Base-by-base conservation (phyloP, 2,797 vertebrate genomes). In the Acanthurus tractus region DNA sequence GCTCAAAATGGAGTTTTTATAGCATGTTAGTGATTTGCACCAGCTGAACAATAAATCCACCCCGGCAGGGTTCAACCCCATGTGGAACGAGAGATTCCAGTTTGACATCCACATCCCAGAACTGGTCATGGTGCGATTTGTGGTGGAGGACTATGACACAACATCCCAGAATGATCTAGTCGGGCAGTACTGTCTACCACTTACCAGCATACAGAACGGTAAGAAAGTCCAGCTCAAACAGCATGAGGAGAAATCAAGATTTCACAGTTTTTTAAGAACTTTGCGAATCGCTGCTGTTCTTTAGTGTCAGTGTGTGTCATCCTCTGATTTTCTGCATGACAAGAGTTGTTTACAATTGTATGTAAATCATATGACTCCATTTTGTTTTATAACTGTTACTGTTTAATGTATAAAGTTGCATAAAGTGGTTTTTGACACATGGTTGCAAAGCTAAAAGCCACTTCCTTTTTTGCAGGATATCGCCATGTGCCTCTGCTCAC, bases 401-500 rank as follows among this genome's bases (percentile, higher is more conserved):
- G 5, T 14, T 2, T 38, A n/a, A 54, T 7, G 1, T n/a, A 12
- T 14, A 4, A 52, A 25, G 13, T 34, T 5, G 29, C n/a, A n/a
- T n/a, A n/a, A n/a, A n/a, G n/a, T n/a, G n/a, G n/a, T n/a, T 34
- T 7, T 34, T 34, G 29, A 7, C 0, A 40, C 63, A 74, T 84
- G 45, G 75, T 22, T 65, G 85, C 67, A 0, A 44, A 62, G 67
- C 55, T 52, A 55, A 73, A 22, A 22, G 23, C 17, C 5, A 38
- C 68, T 83, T 82, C 74, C 64, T 83, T 6, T 72, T 70, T 12
- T 57, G 57, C 85, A 99, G 98, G 98, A 52, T 99, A 99, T 86
- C 97, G 98, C 52, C 97, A 98, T 13, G 83, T 99, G 59, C 97
- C 98, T 2, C 95, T 99, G 63, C 91, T 97, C 72, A 96, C 96